A percentile compares a stretch with the other conserved stretches of the same genome.
phyloP scores from a whole-genome alignment of 2,113 vertebrate genomes.

The Peromyscus californicus region DNA sequence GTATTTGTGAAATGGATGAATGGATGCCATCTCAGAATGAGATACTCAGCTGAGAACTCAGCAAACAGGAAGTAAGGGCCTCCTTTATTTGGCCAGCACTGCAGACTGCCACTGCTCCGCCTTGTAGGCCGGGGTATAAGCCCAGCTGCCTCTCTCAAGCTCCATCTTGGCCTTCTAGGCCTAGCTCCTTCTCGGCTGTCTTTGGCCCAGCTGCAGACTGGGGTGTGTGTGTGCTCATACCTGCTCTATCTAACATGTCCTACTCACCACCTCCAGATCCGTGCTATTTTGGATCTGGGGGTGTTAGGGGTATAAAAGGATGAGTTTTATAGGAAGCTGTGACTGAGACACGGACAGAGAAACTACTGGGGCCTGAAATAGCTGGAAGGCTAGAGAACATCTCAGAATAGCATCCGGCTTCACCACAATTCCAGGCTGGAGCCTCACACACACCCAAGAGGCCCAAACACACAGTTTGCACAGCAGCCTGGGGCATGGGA shows the following conservation, averaged over 20 bases:
- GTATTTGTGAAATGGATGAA: background rate
- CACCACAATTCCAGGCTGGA: constrained; percentile 47
- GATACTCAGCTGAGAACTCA: background rate
- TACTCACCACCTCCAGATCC: background rate
- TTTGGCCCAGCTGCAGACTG: background rate
- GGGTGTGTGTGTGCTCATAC: accelerated
- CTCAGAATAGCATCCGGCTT: constrained; percentile 76
- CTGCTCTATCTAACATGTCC: background rate
- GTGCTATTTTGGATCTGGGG: constrained; percentile 69
- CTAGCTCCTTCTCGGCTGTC: background rate
- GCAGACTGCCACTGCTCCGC: background rate
- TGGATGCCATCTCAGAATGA: background rate
- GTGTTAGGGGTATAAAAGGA: constrained; percentile 18
- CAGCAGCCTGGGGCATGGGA: background rate
- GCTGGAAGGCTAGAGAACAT: background rate
- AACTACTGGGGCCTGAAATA: constrained; percentile 67
- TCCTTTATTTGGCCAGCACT: background rate
- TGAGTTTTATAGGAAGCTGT: constrained; percentile 48
- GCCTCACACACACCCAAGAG: background rate
- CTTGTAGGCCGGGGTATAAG: accelerated
- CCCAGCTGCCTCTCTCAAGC: background rate
- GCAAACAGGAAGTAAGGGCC: background rate
- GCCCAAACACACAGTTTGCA: background rate
- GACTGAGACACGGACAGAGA: constrained; percentile 39
- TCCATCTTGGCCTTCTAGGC: background rate